These are phyloP conservation scores for Lysandra coridon DNA, from an alignment of 2,888 invertebrate species.

Conservation along the genomic window DNA sequence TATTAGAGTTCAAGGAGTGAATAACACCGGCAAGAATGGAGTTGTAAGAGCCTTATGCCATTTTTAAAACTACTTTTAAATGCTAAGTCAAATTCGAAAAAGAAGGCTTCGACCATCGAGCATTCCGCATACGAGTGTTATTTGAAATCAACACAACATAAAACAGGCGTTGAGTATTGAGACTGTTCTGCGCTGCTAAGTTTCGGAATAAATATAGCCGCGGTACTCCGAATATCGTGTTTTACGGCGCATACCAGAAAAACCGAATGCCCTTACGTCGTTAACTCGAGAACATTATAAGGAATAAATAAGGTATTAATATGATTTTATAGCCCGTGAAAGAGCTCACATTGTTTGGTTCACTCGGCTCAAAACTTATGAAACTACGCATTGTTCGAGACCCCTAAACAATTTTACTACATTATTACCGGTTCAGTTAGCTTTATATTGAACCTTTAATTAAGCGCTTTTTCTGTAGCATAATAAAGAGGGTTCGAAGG, in stretches of 20 bases:
- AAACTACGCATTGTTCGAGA: slow-evolving; percentile 24
- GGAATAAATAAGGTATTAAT: slow-evolving; percentile 77
- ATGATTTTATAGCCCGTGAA: slow-evolving; percentile 76
- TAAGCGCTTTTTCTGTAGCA: background rate
- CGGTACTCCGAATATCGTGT: slow-evolving; percentile 67
- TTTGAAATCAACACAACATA: slow-evolving; percentile 46
- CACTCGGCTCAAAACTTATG: slow-evolving; percentile 36
- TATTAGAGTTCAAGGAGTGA: too few species aligned
- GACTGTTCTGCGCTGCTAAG: slow-evolving; percentile 58
- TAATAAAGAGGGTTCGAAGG: background rate
- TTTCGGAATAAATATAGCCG: slow-evolving; percentile 60
- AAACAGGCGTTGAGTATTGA: slow-evolving; percentile 50
- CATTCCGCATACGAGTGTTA: slow-evolving; percentile 25
- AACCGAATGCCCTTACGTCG: slow-evolving; percentile 68
- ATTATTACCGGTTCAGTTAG: background rate
- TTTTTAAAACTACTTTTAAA: too few species aligned
- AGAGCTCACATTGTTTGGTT: slow-evolving; percentile 70
- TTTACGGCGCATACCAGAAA: slow-evolving; percentile 74
- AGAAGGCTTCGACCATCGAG: background rate
- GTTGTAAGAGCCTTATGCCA: too few species aligned
- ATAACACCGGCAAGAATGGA: too few species aligned
- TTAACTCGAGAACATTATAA: slow-evolving; percentile 78
- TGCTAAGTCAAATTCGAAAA: background rate
- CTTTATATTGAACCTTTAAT: slow-evolving; percentile 14
- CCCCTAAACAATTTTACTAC: slow-evolving; percentile 3